phyloP scores from a whole-genome alignment of 2,888 invertebrate species.

The Chymomyza fuscimana region DNA sequence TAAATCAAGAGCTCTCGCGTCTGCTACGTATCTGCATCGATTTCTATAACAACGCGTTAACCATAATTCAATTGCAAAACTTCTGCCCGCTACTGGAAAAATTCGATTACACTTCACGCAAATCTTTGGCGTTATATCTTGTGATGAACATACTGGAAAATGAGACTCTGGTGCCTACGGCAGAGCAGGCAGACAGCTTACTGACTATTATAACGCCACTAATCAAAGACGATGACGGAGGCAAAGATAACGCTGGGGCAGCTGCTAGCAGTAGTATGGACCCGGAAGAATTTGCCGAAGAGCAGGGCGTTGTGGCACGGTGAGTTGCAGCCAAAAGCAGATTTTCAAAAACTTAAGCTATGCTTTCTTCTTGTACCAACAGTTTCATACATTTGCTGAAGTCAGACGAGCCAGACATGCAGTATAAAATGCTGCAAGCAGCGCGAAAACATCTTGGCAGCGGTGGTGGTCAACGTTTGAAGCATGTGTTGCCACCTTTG shows the following conservation, averaged over 20 bases:
- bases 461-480: constrained; percentile 94
- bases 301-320: constrained; percentile 93
- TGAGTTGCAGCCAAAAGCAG: constrained; percentile 56
- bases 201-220: constrained; percentile 90
- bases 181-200: constrained; percentile 91
- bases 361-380: constrained; percentile 8
- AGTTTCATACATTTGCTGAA: constrained; percentile 91
- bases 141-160: constrained; percentile 94
- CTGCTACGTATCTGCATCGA: constrained; percentile 96
- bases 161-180: constrained; percentile 91
- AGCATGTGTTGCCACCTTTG: constrained; percentile 95
- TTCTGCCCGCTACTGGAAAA: constrained; percentile 92
- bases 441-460: constrained; percentile 93
- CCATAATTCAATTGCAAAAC: constrained; percentile 91
- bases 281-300: constrained; percentile 97
- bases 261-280: constrained; percentile 81
- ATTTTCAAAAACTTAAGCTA: not conserved
- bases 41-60: constrained; percentile 94
- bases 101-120: constrained; percentile 92
- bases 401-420: constrained; percentile 90
- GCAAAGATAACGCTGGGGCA: constrained; percentile 78
- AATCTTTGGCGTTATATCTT: constrained; percentile 92
- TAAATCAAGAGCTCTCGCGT: constrained; percentile 95
- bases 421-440: constrained; percentile 93
- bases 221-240: constrained; percentile 90